Evolutionary conservation across 2,797 vertebrate species (phyloP), one percentile per base, ranked within the genome.

Genomic region (Neopelma chrysocephalum): DNA sequence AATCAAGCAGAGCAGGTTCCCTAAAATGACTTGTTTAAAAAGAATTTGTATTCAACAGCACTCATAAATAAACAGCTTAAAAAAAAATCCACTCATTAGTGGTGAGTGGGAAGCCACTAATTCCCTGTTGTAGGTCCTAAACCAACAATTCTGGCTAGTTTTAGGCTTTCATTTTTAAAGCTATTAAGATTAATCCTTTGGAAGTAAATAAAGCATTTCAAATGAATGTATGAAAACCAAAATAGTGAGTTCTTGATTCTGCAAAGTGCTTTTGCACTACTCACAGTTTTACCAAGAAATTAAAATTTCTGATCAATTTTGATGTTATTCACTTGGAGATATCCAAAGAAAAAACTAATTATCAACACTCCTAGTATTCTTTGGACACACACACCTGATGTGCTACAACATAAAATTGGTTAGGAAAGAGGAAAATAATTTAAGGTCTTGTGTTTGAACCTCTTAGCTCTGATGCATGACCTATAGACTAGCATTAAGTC

Each of bases 71-170:
- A 96, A 94, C 73, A 94, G 90, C 66, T 94, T 92, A 38, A 79
- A 94, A 96, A 84, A 95, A 95, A 94, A 95, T 89, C 66, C 66
- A 92, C 45, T 96, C 87, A 94, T 96, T 96, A 96, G 91, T 77
- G 82, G 77, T 94, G 94, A 95, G 87, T 96, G 95, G 96, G 91
- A 95, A 95, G 89, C 82, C 93, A 94, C 88, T 93, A 97, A 97
- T 96, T 96, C 93, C 88, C 88, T 95, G 12, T 40, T 89, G 86
- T 53, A 85, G 85, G 83, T 93, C 82, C 86, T 96, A 93, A 96
- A 93, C 94, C 91, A 94, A 84, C 80, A 94, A 87, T 94, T 96
- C 81, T 29, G 62, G 90, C 82, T 95, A 93, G 94, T 96, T 96
- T 92, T 89, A 87, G 83, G 81, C 68, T 95, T 95, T 94, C 66